Base-by-base conservation (phyloP, 30 jellyfish, hydroid and myxozoan genomes). In the Aurelia sp. region DNA sequence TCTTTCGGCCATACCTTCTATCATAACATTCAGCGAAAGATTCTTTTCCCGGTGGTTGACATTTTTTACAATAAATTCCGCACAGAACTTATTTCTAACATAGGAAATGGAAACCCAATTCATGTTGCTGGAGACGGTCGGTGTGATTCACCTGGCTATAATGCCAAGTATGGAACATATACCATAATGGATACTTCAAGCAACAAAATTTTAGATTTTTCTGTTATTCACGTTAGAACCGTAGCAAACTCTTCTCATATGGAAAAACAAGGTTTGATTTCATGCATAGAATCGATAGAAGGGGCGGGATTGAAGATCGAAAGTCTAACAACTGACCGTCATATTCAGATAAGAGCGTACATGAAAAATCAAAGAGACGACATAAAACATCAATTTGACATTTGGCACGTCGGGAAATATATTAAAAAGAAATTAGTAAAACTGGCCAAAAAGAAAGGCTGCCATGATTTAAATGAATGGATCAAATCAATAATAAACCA, bases 341-440 rank as follows among this genome's bases (percentile, higher is more conserved):
- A 86, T 67, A 19, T 12, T 41, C 96, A 74, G 55, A 66, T 86
- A 16, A 66, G 52, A 67, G 60, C 79, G 16, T 64, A 60, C 76
- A 50, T 87, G 91, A 67, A 81, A 60, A 63, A 61, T 55, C 30
- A 87, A 53, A 16, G 19, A 50, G 27, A 19, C 48, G 9, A 88
- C 62, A 78, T 76, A 13, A 13, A 33, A 76, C 90, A 76, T 72
- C 92, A 78, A 50, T 88, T 78, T 47, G 92, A 88, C 62, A 62
- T 88, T 20, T 88, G 92, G 89, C 92, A 78, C 55, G 88, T 77
- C 1, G 61, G 76, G 11, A 88, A 52, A 79, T 50, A 76, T 6
- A 76, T 86, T 3, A 74, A 85, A 63, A 71, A 61, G 37, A 74
- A 85, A 57, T 41, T 85, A 17, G 77, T 74, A n/a, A 59, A 10